Conservation (phyloP, 2,888 invertebrate genomes). For the Lasioglossum marginatum region DNA sequence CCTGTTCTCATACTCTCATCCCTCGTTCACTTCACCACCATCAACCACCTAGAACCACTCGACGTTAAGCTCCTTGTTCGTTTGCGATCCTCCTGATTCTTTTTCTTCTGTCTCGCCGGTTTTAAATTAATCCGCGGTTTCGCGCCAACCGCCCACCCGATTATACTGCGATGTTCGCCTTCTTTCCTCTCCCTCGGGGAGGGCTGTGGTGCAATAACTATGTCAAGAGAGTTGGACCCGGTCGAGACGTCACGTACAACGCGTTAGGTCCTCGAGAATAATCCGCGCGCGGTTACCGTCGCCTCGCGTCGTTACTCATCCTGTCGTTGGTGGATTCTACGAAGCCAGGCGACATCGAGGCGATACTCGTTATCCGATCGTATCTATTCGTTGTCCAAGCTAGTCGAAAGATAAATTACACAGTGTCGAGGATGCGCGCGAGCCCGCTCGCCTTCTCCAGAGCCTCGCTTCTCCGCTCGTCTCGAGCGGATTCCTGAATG, state of each 20-base stretch:
- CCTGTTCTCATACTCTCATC: conserved; percentile 36
- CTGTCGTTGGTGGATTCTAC: background rate
- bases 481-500: conserved; percentile 29
- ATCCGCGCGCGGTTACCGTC: background rate
- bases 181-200: background rate
- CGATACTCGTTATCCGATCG: conserved; percentile 35
- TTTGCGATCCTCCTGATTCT: conserved; percentile 59
- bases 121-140: conserved; percentile 59
- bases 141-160: conserved; percentile 32
- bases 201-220: background rate
- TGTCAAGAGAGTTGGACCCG: conserved; percentile 29
- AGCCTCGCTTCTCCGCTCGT: conserved; percentile 25
- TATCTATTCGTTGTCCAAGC: conserved; percentile 27
- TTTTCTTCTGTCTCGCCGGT: conserved; percentile 43
- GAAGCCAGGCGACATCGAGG: background rate
- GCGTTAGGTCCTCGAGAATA: background rate
- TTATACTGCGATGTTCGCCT: background rate
- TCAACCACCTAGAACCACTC: conserved; percentile 61
- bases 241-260: background rate
- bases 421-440: background rate
- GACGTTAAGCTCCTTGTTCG: conserved; percentile 59
- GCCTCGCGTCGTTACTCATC: conserved; percentile 2
- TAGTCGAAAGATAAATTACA: conserved; percentile 46
- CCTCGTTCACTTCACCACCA: conserved; percentile 55
- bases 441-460: background rate